Percentiles rank a stretch among this genome's conserved stretches.
phyloP scores from a whole-genome alignment of 1,140 invertebrate species.

The Drosophila lacertosa region DNA sequence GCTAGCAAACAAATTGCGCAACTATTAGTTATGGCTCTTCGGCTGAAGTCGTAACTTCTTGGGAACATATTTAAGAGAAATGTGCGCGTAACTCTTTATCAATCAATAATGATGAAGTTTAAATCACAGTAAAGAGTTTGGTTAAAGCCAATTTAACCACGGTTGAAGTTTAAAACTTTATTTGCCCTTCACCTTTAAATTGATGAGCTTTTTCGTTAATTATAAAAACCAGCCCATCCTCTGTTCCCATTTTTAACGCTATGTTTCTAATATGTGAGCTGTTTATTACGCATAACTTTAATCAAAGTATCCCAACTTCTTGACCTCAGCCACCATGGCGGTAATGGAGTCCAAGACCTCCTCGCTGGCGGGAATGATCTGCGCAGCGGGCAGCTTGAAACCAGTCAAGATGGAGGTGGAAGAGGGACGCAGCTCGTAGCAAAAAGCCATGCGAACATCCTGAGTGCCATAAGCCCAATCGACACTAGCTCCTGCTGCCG shows the following conservation, averaged over 20 bases:
- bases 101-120: constrained; percentile 10
- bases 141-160: no score
- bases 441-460: constrained; percentile 88
- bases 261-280: constrained; percentile 76
- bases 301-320: constrained; percentile 72
- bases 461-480: constrained; percentile 90
- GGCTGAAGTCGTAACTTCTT: constrained; percentile 12
- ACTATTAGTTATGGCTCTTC: constrained; percentile 36
- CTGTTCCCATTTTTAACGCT: constrained; percentile 24
- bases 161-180: no score
- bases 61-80: constrained; percentile 24
- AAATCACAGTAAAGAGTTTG: constrained; percentile 27
- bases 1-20: constrained; percentile 28
- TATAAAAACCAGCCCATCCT: no score
- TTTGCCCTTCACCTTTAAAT: no score
- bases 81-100: constrained; percentile 40
- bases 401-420: constrained; percentile 86
- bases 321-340: constrained; percentile 86
- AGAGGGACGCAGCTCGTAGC: no score
- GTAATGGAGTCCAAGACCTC: constrained; percentile 89
- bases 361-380: constrained; percentile 90
- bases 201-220: no score
- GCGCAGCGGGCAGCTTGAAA: constrained; percentile 89
- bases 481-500: constrained; percentile 86
- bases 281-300: constrained; percentile 46